Evolutionary conservation across 2,888 invertebrate species (phyloP), one percentile per base, ranked within the genome.

Genomic region (Pocota personata): DNA sequence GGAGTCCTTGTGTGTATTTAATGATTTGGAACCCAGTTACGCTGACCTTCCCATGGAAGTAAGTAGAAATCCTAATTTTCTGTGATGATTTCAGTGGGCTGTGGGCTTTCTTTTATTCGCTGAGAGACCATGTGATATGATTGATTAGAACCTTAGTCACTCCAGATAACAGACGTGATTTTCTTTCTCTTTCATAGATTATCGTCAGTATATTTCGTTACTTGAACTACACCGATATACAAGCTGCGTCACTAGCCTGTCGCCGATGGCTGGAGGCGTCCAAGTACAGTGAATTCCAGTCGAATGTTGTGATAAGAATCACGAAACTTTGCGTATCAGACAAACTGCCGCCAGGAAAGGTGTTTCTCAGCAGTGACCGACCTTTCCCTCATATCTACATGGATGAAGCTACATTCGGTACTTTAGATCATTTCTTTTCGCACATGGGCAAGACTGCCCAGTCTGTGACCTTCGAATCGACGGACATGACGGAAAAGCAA

Each of bases 211-310:
- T 95, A 87, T 94, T 95, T 90, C 94, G 94, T 87, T 95, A 94
- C 91, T 91, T 95, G 87, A 93, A 94, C 40, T 94, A 94, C 88
- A 93, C 95, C 1, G 96, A 96, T 90, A 93, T 95, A 88, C 94
- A 95, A 90, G 93, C 94, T 55, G 95, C 95, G 40, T 94, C 95
- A 87, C 93, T 95, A 88, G 95, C 95, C 24, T 95, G 95, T 90
- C 93, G 91, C 16, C 92, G 93, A 0, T 96, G 96, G 96, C 94
- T 95, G 87, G 93, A 94, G 82, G 96, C 96, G 12, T 94, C 95
- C 5, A 94, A 95, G 88, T 94, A 95, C 89, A 92, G 92, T 1
- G 93, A 94, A 84, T 93, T 94, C 37, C 90, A 90, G 30, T 88
- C 88, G 4, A 90, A 90, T 27, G 89, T 90, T 0, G 64, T 88